Evolutionary conservation across 2,888 invertebrate species (phyloP).

Genomic region (Xestobium rufovillosum): DNA sequence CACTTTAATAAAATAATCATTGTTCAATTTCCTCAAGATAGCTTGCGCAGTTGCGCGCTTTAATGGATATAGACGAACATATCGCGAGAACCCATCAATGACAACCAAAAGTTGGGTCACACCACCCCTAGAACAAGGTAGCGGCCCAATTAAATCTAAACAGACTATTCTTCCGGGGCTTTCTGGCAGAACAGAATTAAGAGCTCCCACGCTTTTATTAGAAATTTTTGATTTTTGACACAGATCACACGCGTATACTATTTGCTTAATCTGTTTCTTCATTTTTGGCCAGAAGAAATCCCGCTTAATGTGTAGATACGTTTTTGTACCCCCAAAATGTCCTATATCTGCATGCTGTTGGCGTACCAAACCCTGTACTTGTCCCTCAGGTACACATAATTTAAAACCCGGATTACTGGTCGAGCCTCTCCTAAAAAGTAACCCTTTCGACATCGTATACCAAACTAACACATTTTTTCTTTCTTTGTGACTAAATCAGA

Average conservation of each 20-base stretch:
- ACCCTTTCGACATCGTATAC: too few relatives aligned
- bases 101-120: slow-evolving; percentile 3
- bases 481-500: too few relatives aligned
- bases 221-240: slow-evolving; percentile 10
- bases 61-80: slow-evolving; percentile 4
- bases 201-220: neutral
- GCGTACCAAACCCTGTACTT: slow-evolving; percentile 3
- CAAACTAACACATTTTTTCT: too few relatives aligned
- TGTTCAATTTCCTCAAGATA: slow-evolving; percentile 5
- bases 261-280: slow-evolving; percentile 5
- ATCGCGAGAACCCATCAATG: slow-evolving; percentile 4
- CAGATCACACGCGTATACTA: slow-evolving; percentile 7
- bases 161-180: slow-evolving; percentile 9
- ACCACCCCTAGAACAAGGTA: neutral
- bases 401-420: too few relatives aligned
- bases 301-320: slow-evolving; percentile 1
- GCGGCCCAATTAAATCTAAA: slow-evolving; percentile 10
- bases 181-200: slow-evolving; percentile 3
- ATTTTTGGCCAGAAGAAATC: slow-evolving; percentile 10
- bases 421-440: too few relatives aligned
- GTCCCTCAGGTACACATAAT: slow-evolving; percentile 7
- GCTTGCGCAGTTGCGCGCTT: slow-evolving; percentile 8
- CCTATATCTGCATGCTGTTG: slow-evolving; percentile 10
- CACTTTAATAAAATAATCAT: too few relatives aligned
- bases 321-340: slow-evolving; percentile 16